Evolutionary conservation across 1,140 invertebrate genomes (phyloP), one percentile per base, ranked within the genome.

Genomic region (Eupristina koningsbergeri): DNA sequence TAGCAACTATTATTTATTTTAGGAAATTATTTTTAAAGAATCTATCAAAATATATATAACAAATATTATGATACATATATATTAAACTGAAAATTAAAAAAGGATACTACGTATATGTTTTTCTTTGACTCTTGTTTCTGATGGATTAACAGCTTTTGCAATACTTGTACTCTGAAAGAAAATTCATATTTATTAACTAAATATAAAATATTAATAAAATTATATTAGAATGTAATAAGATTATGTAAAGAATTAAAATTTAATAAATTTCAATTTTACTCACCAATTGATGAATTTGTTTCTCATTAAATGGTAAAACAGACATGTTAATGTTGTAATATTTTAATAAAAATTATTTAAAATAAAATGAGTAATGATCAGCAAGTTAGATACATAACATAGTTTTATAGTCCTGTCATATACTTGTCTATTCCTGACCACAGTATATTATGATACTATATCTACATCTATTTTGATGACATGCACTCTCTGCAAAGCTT

Each of bases 51-150:
- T 45, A 11, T 58, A 58, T 64, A 34, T 39, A 80, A 26, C 63
- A 71, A 53, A 76, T 41, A n/a, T 61, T 39, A 39, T 50, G 17
- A 69, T 78, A 3, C 19, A 58, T 69, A 3, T 31, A 58, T 69
- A 31, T 41, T n/a, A 31, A 58, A 69, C 31, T 58, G 47, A 22
- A 78, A 67, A 7, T 7, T 77, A 39, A 81, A 85, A 93, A 95
- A 95, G 94, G 94, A 95, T 96, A 96, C 95, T 96, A 87, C 98
- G 94, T 67, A 98, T 97, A 96, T 99, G 98, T 94, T 99, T 99
- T 90, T 98, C 97, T 93, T 99, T 99, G 0, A 98, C 96, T 9
- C 98, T 97, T 53, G 95, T 95, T 93, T 99, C 98, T 45, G 95
- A 93, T 8, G 94, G 93, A 92, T 98, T 98, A 80, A 99, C 96